Base-by-base conservation (phyloP, 2,888 invertebrate genomes). In the Drosophila formosana region DNA sequence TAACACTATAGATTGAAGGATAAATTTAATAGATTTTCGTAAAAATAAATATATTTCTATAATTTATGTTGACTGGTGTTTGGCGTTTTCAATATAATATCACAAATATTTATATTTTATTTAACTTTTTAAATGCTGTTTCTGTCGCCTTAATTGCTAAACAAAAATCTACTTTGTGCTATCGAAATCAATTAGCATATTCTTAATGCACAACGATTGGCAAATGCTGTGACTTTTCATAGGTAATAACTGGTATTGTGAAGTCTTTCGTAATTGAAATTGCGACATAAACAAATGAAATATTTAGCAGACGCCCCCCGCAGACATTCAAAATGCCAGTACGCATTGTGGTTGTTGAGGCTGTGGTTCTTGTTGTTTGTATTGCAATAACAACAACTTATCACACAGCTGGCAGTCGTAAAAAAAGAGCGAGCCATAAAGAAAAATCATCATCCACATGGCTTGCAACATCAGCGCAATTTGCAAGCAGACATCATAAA, bases 381-480 rank as follows among this genome's bases (percentile, higher is more conserved):
- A 26, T 45, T 39, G 47, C 43, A 64, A 53, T 45, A 68, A 53
- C 61, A 72, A 63, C 60, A 77, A 77, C 70, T 67, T 67, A 70
- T 62, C 73, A 73, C 69, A 62, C 58, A 72, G 70, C 70, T 77
- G 47, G 62, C 67, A 67, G 70, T 62, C 74, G 52, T 77, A 77
- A 77, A 41, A 26, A 26, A 57, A 56, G 46, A 56, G n/a, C 26
- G 53, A 69, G 68, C 50, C 62, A 56, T 71, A 67, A 66, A 78
- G 50, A 63, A 57, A 74, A 60, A 73, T 57, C 63, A 66, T 75
- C 56, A 77, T 63, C 43, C 62, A 63, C 76, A 70, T 52, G 41
- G 58, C 76, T 83, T 82, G 84, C 81, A 82, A 76, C 82, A 81
- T 79, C 78, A 68, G 50, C 76, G 69, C 75, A 76, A 81, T 78